Conservation (phyloP, 2,113 vertebrate genomes). For the Hippocampus mohnikei region DNA sequence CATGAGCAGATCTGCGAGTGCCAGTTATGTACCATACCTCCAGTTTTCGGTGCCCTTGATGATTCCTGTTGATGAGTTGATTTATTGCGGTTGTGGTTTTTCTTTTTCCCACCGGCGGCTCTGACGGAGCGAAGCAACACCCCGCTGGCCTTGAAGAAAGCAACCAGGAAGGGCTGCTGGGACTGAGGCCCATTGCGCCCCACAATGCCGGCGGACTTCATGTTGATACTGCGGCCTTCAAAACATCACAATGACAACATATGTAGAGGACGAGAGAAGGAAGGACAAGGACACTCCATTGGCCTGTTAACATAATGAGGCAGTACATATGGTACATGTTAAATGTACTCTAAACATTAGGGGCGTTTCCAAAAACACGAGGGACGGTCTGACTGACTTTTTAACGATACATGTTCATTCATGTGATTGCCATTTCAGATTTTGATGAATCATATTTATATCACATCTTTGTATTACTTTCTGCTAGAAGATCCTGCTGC, state of each 20-base stretch:
- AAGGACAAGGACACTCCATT: neutral
- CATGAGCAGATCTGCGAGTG: neutral
- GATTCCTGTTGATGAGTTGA: conserved; percentile 84
- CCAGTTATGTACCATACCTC: conserved; percentile 72
- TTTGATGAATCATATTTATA: no score
- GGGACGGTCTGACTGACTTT: neutral
- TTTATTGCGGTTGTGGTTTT: conserved; percentile 92
- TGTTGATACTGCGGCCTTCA: conserved; percentile 88
- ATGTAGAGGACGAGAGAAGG: neutral
- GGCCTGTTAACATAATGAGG: neutral
- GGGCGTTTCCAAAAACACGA: neutral
- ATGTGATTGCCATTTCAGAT: no score
- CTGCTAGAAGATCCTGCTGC: no score
- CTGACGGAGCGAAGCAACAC: conserved; percentile 92
- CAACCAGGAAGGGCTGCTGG: conserved; percentile 96
- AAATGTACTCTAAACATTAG: neutral
- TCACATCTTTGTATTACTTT: no score
- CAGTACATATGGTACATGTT: neutral
- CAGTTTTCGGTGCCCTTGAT: conserved; percentile 78
- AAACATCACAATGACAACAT: conserved; percentile 20
- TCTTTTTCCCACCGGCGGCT: conserved; percentile 87
- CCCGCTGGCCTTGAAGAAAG: conserved; percentile 98
- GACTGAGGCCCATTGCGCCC: conserved; percentile 93
- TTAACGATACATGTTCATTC: neutral
- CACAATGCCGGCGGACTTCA: conserved; percentile 91